These are phyloP conservation scores for Orchesellides sinensis DNA, from an alignment of 2,888 invertebrate genomes.

Conservation along the genomic window DNA sequence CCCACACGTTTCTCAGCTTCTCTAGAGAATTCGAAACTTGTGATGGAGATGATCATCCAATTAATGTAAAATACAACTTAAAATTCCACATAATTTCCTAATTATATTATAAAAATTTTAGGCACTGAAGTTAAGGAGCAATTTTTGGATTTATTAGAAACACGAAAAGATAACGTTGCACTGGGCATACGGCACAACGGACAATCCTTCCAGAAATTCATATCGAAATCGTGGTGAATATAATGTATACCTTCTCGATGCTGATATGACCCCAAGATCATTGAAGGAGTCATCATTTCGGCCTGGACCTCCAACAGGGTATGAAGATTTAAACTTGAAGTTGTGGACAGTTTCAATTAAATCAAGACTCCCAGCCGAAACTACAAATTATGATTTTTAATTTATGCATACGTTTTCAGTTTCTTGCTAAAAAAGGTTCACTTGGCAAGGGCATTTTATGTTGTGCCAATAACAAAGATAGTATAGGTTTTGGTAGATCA, in stretches of 20 bases:
- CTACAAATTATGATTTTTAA: slow-evolving; percentile 8
- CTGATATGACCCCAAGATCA: not conserved
- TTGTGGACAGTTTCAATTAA: slow-evolving; percentile 14
- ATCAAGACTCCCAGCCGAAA: not conserved
- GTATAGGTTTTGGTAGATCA: too few relatives aligned
- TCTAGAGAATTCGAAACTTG: slow-evolving; percentile 24
- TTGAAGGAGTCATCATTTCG: not conserved
- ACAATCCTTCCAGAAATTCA: not conserved
- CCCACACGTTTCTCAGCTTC: slow-evolving; percentile 16
- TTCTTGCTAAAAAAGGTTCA: slow-evolving; percentile 5
- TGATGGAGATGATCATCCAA: slow-evolving; percentile 8
- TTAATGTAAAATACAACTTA: slow-evolving; percentile 4
- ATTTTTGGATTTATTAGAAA: not conserved
- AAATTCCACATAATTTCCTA: not conserved
- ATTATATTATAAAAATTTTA: not conserved
- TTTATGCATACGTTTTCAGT: too few relatives aligned
- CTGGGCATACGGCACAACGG: slow-evolving; percentile 23
- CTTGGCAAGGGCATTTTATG: slow-evolving; percentile 15
- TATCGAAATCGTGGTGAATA: not conserved
- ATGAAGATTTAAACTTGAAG: not conserved
- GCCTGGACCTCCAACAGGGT: not conserved
- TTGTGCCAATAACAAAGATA: too few relatives aligned
- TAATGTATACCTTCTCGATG: slow-evolving; percentile 1
- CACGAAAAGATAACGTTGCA: not conserved
- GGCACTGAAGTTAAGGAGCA: not conserved